These are phyloP conservation scores for Lepus europaeus DNA, from an alignment of 2,113 vertebrate genomes.

Conservation along the genomic window DNA sequence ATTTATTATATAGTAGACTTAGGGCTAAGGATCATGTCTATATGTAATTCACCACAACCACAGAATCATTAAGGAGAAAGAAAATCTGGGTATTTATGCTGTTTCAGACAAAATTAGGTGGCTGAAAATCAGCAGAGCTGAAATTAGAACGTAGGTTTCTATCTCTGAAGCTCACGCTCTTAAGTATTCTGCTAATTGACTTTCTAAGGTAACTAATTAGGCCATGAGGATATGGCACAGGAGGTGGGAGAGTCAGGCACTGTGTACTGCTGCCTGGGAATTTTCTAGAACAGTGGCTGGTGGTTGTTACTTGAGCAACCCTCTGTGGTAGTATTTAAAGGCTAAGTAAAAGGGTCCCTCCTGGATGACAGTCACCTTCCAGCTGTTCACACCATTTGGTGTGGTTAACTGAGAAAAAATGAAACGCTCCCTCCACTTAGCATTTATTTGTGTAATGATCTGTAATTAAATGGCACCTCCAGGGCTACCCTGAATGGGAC, in stretches of 20 bases:
- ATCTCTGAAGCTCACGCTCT: neutral
- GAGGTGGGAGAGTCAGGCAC: neutral
- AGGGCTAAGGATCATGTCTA: neutral
- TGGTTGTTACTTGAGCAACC: neutral
- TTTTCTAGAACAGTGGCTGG: constrained; percentile 40
- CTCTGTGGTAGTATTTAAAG: constrained; percentile 12
- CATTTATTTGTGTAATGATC: constrained; percentile 20
- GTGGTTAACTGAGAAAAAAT: neutral
- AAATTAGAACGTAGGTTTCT: constrained; percentile 12
- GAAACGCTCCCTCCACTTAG: neutral
- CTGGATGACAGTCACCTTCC: neutral
- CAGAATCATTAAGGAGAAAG: neutral
- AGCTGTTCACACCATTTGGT: neutral
- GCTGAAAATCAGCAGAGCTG: neutral
- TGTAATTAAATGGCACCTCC: constrained; percentile 36
- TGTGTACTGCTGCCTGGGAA: neutral
- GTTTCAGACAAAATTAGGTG: neutral
- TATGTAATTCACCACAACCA: neutral
- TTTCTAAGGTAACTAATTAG: neutral
- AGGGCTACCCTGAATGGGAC: neutral
- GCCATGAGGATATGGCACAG: neutral
- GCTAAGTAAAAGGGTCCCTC: neutral
- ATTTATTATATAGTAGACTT: neutral
- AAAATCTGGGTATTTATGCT: neutral
- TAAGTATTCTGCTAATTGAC: neutral